These are phyloP conservation scores for Cyprinodon diabolis DNA, from an alignment of 2,797 vertebrate species.

Conservation along the genomic window DNA sequence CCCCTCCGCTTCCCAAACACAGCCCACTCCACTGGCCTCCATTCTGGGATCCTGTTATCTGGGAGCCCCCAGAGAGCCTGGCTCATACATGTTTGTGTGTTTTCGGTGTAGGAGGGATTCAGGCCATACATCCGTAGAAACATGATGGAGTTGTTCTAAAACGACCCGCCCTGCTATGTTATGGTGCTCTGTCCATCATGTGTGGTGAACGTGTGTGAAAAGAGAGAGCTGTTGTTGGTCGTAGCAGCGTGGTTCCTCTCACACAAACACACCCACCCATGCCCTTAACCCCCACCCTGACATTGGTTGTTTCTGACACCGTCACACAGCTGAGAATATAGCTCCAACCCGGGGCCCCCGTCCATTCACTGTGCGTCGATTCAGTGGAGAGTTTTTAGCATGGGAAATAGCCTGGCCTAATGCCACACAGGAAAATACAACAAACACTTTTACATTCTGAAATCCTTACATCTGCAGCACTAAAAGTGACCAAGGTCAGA, in stretches of 20 bases:
- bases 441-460: not conserved
- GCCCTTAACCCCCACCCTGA: not conserved
- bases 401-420: not conserved
- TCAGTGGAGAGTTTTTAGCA: not conserved
- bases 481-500: no score
- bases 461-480: no score
- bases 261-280: not conserved
- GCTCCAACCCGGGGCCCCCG: not conserved
- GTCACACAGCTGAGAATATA: slow-evolving; percentile 4
- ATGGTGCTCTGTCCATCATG: not conserved
- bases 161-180: not conserved
- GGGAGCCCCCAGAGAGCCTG: not conserved
- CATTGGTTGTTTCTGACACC: not conserved
- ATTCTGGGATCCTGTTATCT: not conserved
- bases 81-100: not conserved
- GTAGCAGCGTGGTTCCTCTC: not conserved
- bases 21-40: slow-evolving; percentile 1
- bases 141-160: not conserved
- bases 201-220: not conserved
- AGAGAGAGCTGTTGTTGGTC: not conserved
- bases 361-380: not conserved
- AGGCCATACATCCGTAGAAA: not conserved
- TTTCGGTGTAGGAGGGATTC: not conserved
- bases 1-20: not conserved
- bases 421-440: not conserved